Evolutionary conservation across 2,113 vertebrate genomes (phyloP), one percentile per base, ranked within the genome.

Genomic region (Pluvianellus socialis): DNA sequence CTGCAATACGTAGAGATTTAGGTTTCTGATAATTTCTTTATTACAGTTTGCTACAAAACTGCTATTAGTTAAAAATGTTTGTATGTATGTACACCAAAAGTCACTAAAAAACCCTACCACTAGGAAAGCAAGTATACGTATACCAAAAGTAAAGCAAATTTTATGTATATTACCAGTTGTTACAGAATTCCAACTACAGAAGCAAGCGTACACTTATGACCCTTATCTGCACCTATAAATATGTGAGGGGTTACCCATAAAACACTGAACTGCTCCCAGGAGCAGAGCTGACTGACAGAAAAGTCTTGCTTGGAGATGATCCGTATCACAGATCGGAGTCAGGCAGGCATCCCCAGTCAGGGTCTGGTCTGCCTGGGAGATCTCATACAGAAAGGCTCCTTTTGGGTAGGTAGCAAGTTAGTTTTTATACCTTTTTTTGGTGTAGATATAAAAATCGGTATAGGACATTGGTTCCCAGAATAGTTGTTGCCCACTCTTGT

Each of bases 291-390:
- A 61, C 10, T 17, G 6, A 47, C 26, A 24, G 23, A 19, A 23
- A 75, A 59, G 3, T 55, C 9, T 82, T 16, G 30, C 8, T 49
- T 49, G 18, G 53, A 68, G 62, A 44, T 30, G 14, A 38, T 10
- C 33, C 1, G 0, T 6, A 21, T 7, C 15, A 17, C 1, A 2
- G 35, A 30, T 7, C 9, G 2, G 47, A 79, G 27, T 49, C 55
- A 62, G 9, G 6, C 14, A 42, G 6, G 4, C 4, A 2, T 13
- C 71, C 47, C 35, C 3, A 6, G 30, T 8, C 18, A 40, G 6
- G 28, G 27, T 56, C 26, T 32, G 3, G 0, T 74, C 26, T 65
- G 14, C 16, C 2, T 0, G 0, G 19, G 45, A 66, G 26, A 18
- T 45, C 15, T 72, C 4, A 1, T 71, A 14, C 10, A 40, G 32